Conservation (phyloP, 1,140 invertebrate genomes). For the Brachionus rotundiformis region DNA sequence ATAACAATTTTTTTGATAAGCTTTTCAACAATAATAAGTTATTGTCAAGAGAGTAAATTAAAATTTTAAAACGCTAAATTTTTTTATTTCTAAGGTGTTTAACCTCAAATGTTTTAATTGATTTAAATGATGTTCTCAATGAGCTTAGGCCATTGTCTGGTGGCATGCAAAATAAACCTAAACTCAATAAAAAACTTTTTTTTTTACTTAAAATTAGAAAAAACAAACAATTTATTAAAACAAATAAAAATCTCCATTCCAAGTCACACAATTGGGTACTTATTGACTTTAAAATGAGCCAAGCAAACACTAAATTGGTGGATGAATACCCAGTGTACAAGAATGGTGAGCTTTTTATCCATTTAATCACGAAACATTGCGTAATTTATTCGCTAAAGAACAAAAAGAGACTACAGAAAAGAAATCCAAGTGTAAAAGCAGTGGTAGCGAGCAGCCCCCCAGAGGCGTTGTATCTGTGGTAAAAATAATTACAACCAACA, state of each 20-base stretch:
- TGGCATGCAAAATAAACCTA: neutral
- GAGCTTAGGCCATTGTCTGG: neutral
- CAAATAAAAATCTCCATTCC: neutral
- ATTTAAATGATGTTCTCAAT: slow-evolving; percentile 44
- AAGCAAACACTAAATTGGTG: neutral
- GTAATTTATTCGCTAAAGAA: neutral
- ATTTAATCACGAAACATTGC: neutral
- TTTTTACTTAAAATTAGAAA: slow-evolving; percentile 17
- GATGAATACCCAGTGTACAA: neutral
- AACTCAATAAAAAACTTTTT: neutral
- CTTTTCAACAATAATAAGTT: slow-evolving; percentile 23
- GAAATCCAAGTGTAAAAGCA: neutral
- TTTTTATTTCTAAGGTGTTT: slow-evolving; percentile 20
- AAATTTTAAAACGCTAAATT: neutral
- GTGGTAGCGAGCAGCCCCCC: neutral
- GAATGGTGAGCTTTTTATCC: neutral
- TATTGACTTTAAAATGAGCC: neutral
- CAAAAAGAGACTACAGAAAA: neutral
- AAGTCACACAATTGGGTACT: neutral
- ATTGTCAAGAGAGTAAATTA: neutral
- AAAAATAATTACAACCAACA: slow-evolving; percentile 24
- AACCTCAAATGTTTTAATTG: slow-evolving; percentile 42
- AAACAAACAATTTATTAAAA: slow-evolving; percentile 16
- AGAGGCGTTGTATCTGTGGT: slow-evolving; percentile 23
- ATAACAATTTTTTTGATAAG: slow-evolving; percentile 33